These are phyloP conservation scores for Beris morrisii DNA, from an alignment of 2,888 invertebrate species.

Conservation along the genomic window DNA sequence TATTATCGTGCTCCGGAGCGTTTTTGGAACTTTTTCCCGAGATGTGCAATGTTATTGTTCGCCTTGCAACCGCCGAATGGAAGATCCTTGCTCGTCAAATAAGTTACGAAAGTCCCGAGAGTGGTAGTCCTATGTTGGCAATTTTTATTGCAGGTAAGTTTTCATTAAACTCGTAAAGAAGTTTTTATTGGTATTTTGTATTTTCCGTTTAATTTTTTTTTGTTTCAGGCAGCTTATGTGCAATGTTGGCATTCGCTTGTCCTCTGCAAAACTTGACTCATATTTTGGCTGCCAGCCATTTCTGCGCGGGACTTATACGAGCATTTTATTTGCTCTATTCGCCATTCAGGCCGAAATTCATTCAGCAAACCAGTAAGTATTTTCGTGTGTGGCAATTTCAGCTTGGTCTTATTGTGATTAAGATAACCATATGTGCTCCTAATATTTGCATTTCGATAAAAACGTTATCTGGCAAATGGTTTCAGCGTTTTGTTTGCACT, in stretches of 20 bases:
- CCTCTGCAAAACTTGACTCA: conserved; percentile 60
- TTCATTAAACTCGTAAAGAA: too few relatives aligned
- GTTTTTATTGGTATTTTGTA: not conserved
- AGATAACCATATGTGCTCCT: too few relatives aligned
- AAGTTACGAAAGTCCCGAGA: conserved; percentile 59
- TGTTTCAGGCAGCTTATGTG: conserved; percentile 58
- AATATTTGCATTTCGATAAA: too few relatives aligned
- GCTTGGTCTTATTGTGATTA: too few relatives aligned
- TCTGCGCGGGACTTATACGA: conserved; percentile 49
- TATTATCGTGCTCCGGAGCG: conserved; percentile 59
- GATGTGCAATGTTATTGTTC: conserved; percentile 58
- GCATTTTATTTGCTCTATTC: conserved; percentile 54
- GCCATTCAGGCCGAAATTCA: conserved; percentile 54
- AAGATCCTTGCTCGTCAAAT: conserved; percentile 60
- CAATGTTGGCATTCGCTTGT: conserved; percentile 62
- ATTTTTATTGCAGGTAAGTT: conserved; percentile 58
- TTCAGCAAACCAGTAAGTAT: conserved; percentile 50
- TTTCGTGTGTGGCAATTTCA: not conserved
- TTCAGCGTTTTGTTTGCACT: too few relatives aligned
- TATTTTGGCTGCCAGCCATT: conserved; percentile 53
- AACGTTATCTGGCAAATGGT: too few relatives aligned
- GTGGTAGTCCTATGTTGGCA: conserved; percentile 61
- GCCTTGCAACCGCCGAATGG: conserved; percentile 62
- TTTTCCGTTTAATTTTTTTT: not conserved
- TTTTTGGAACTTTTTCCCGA: conserved; percentile 61